Conservation (phyloP, 2,888 invertebrate genomes). For the Sarcophaga rosellei region DNA sequence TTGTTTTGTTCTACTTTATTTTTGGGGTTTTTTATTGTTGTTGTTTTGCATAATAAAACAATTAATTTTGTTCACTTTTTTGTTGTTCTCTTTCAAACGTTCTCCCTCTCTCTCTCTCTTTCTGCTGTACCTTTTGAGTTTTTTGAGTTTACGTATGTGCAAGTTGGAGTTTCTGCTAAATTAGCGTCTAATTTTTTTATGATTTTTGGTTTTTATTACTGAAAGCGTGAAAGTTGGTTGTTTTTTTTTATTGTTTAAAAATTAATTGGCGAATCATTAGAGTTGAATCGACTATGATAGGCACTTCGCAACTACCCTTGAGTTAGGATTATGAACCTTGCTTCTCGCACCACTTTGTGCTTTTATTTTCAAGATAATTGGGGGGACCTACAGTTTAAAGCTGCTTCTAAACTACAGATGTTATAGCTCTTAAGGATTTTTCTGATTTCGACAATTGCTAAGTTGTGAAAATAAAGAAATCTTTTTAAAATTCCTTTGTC, state of each 20-base stretch:
- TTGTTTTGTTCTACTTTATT: background rate
- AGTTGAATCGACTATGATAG: too few species aligned
- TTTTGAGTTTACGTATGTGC: background rate
- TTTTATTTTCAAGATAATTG: too few species aligned
- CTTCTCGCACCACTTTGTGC: too few species aligned
- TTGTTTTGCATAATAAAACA: conserved; percentile 9
- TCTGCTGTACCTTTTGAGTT: background rate
- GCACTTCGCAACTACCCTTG: too few species aligned
- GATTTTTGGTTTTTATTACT: background rate
- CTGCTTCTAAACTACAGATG: too few species aligned
- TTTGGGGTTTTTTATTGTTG: background rate
- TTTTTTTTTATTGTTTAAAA: background rate
- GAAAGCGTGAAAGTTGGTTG: background rate
- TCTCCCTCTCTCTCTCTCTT: background rate
- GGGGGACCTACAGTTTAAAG: too few species aligned
- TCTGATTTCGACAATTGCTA: background rate
- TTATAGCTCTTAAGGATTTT: too few species aligned
- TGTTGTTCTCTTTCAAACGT: background rate
- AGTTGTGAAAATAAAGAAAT: conserved; percentile 6
- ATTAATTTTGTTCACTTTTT: background rate
- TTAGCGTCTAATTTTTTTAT: background rate
- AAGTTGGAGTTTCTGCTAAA: background rate
- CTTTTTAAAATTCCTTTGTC: conserved; percentile 7
- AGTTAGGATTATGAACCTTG: too few species aligned
- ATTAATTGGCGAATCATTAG: too few species aligned